These are phyloP conservation scores for Colletes latitarsis DNA, from an alignment of 1,140 invertebrate species.

Conservation along the genomic window DNA sequence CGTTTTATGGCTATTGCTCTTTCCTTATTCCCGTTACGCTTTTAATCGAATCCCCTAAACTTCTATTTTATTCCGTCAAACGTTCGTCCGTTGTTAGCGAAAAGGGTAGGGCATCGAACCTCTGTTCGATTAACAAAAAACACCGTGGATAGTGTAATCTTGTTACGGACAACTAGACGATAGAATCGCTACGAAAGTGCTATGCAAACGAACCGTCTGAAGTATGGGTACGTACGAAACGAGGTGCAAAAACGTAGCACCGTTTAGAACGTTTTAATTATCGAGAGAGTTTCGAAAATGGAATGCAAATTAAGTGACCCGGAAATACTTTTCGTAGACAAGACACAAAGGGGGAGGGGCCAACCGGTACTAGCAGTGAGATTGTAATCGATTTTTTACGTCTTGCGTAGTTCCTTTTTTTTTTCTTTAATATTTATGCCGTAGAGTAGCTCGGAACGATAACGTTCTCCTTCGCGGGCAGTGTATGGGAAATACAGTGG, in stretches of 20 bases:
- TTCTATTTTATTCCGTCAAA: conserved; percentile 8
- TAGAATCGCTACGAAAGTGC: conserved; percentile 17
- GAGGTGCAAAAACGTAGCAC: not conserved
- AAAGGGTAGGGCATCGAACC: no score
- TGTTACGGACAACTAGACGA: not conserved
- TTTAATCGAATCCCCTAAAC: conserved; percentile 16
- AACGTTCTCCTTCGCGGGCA: not conserved
- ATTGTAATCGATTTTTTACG: not conserved
- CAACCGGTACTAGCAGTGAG: no score
- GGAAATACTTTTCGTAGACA: conserved; percentile 1
- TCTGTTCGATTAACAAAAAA: conserved; percentile 28
- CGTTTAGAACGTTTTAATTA: conserved; percentile 50
- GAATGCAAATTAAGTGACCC: conserved; percentile 42
- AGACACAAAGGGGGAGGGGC: not conserved
- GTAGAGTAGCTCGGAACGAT: not conserved
- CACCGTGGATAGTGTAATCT: conserved; percentile 7
- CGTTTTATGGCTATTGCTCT: conserved; percentile 43
- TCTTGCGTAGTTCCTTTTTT: not conserved
- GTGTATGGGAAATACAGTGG: not conserved
- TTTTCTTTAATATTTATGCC: not conserved
- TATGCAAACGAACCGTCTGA: conserved; percentile 34
- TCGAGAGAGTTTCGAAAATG: conserved; percentile 36
- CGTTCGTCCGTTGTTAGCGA: conserved; percentile 6
- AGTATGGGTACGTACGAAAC: not conserved
- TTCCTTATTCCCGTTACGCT: conserved; percentile 4